Evolutionary conservation across 1,140 invertebrate species (phyloP), one percentile per base, ranked within the genome.

Genomic region (Protaetia brevitarsis): DNA sequence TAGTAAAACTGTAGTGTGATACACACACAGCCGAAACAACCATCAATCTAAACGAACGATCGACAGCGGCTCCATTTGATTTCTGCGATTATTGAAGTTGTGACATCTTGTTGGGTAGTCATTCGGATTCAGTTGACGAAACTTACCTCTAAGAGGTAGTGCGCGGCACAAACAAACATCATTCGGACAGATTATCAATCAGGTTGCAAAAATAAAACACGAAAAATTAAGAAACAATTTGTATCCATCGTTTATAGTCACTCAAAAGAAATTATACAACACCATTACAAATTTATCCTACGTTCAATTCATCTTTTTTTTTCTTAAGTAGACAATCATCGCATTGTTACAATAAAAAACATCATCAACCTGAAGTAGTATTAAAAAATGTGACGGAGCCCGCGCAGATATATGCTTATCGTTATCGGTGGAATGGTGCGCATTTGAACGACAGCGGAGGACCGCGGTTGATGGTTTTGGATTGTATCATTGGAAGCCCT

Each of bases 201-300:
- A 31, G 57, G 57, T 59, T 59, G 57, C 57, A 59, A 29, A 59
- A 62, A 62, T 62, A 62, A 62, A 62, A 62, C 60, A 62, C 60
- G 29, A 34, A 36, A 13, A 62, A 36, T 66, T 76, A 75, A 70
- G 73, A 76, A 76, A 76, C 75, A 76, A 76, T 72, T 74, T 76
- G 73, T 74, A 76, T 76, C 73, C 73, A 74, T 76, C 69, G 67
- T 76, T 76, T 75, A 75, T 74, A 63, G 59, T 74, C 75, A 76
- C 72, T 76, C 74, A 74, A 72, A 59, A 28, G 74, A 74, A 58
- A 67, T 74, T 73, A 75, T 75, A 76, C 74, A 75, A 69, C 74
- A 76, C 68, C 69, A 71, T 72, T 76, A 75, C 73, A 76, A 74
- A 72, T 69, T 73, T 67, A 74, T 45, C 41, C 37, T 29, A 64